Evolutionary conservation across 1,140 invertebrate species (phyloP), one percentile per base, ranked within the genome.

Genomic region (Brachionus koreanus): DNA sequence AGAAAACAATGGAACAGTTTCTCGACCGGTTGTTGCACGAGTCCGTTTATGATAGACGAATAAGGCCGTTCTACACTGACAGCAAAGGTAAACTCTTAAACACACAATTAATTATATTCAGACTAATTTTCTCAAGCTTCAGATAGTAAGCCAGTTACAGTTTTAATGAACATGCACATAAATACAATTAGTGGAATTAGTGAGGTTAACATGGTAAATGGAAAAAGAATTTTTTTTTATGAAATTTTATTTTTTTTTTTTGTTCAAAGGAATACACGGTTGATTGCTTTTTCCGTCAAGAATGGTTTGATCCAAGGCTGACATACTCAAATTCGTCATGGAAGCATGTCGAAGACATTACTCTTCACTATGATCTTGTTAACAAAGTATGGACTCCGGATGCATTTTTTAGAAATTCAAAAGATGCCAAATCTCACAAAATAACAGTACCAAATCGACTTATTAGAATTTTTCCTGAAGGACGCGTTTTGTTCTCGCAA

Each of bases 261-360:
- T 16, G n/a, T 23, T 3, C 3, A 57, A 89, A 97, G 95, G 96
- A 98, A 91, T 98, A 97, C 90, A 98, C 96, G 83, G 90, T 97
- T 91, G 96, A 98, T 91, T 96, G 98, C 91, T 98, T 97, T 92
- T 96, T 97, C 91, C 93, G 96, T 88, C 96, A 98, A 91, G 95
- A 94, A 90, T 98, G 96, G 96, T 95, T 93, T 86, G 96, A 98
- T 89, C 94, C 94, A 84, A 91, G 96, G 86, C 91, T 98, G 87
- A 93, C 93, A 83, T 97, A 95, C 90, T 29, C 29, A 3, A 39
- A 75, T 37, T 93, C 95, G 87, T 95, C 93, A 84, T 84, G 86
- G 65, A 84, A 84, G 23, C 85, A 74, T 19, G 83, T 83, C 19
- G 74, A 84, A 61, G 61, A 35, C 90, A 86, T 91, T 94, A 84